Percentiles rank a stretch among this genome's conserved stretches.
Evolutionary conservation across 2,888 invertebrate species (phyloP).

Genomic region (Epistrophe eligans): DNA sequence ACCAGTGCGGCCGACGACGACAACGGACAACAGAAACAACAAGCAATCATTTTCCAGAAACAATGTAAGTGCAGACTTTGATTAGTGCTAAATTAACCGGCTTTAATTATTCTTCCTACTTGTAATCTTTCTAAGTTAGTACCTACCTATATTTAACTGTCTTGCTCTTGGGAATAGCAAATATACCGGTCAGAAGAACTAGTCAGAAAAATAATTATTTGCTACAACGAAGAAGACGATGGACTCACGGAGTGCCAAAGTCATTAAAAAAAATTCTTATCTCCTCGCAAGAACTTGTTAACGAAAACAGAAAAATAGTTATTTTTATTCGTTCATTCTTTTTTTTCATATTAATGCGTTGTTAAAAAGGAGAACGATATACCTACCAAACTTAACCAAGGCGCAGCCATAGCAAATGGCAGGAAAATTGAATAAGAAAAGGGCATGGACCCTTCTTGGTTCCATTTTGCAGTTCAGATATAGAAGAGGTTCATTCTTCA

Average conservation of each 20-base stretch:
- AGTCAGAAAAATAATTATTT: slow-evolving; percentile 4
- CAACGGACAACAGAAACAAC: slow-evolving; percentile 18
- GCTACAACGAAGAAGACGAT: neutral
- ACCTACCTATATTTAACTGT: slow-evolving; percentile 37
- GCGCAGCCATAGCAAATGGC: slow-evolving; percentile 27
- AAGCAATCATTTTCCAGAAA: slow-evolving; percentile 23
- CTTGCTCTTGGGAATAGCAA: slow-evolving; percentile 29
- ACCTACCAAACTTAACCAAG: slow-evolving; percentile 23
- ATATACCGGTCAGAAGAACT: slow-evolving; percentile 8
- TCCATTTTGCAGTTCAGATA: slow-evolving; percentile 1
- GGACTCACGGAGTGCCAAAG: slow-evolving; percentile 3
- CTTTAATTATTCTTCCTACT: slow-evolving; percentile 42
- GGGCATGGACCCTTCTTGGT: slow-evolving; percentile 66
- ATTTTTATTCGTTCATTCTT: slow-evolving; percentile 13
- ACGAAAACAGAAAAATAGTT: slow-evolving; percentile 24
- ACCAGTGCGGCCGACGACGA: slow-evolving; percentile 46
- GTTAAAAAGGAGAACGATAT: slow-evolving; percentile 21
- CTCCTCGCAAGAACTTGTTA: slow-evolving; percentile 38
- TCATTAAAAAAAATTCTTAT: slow-evolving; percentile 34
- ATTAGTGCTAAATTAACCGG: slow-evolving; percentile 55
- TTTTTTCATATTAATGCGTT: slow-evolving; percentile 27
- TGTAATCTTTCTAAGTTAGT: slow-evolving; percentile 28
- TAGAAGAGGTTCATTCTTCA: slow-evolving; percentile 19
- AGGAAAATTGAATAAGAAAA: slow-evolving; percentile 35
- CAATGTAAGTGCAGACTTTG: slow-evolving; percentile 68